These are phyloP conservation scores for Alca torda DNA, from an alignment of 2,797 vertebrate genomes.

Conservation along the genomic window DNA sequence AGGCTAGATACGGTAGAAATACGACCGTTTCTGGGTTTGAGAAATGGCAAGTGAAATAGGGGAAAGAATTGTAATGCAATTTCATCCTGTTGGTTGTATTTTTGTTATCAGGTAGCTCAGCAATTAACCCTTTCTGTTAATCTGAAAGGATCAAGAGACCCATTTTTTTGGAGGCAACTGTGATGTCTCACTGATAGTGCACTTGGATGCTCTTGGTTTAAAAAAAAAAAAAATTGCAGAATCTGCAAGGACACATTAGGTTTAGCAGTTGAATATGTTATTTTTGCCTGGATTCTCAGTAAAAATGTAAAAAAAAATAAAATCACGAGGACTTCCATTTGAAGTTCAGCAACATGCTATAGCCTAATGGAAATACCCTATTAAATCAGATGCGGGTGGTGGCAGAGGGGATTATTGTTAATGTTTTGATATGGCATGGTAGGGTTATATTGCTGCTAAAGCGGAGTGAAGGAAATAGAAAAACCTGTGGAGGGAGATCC, in stretches of 20 bases:
- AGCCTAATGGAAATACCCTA: background rate
- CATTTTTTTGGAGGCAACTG: background rate
- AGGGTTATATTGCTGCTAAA: background rate
- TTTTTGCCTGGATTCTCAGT: background rate
- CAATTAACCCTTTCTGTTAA: background rate
- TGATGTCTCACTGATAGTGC: background rate
- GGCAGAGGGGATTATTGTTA: background rate
- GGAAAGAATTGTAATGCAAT: rapidly evolving
- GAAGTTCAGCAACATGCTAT: background rate
- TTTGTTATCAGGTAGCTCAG: background rate
- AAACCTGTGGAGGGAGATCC: background rate
- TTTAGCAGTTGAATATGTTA: background rate
- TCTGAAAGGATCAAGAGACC: background rate
- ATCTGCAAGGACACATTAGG: rapidly evolving
- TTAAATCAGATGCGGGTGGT: background rate
- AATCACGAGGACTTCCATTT: background rate
- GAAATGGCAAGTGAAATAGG: background rate
- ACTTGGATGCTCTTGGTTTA: background rate
- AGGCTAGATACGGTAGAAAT: background rate
- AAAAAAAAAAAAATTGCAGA: background rate
- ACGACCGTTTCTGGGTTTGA: rapidly evolving
- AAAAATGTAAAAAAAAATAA: background rate
- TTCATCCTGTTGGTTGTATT: background rate
- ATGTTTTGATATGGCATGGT: background rate
- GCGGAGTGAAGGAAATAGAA: background rate